Evolutionary conservation across 2,113 vertebrate species (phyloP).

Genomic region (Lanius collurio): DNA sequence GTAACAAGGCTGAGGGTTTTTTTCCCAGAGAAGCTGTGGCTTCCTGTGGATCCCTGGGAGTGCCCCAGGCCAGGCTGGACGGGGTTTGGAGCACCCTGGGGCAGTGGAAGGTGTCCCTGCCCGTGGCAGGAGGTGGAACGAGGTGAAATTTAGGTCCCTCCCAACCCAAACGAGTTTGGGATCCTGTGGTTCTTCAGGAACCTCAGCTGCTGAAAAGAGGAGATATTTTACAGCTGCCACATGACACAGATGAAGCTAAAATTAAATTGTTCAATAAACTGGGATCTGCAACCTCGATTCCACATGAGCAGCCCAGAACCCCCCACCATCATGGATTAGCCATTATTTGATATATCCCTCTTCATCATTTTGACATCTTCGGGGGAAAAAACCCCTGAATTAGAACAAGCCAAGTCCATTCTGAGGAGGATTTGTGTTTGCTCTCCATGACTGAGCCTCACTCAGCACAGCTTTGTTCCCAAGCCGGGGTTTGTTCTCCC

Average conservation of each 20-base stretch:
- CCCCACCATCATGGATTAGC: not conserved
- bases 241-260: not conserved
- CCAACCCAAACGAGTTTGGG: not conserved
- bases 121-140: fast-evolving
- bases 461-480: conserved; percentile 9
- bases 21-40: not conserved
- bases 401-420: not conserved
- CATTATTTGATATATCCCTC: not conserved
- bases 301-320: not conserved
- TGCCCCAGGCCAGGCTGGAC: not conserved
- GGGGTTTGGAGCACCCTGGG: not conserved
- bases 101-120: not conserved
- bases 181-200: not conserved
- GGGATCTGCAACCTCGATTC: not conserved
- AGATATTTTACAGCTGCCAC: not conserved
- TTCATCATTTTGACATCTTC: not conserved
- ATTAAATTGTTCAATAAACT: not conserved
- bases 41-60: not conserved
- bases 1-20: not conserved
- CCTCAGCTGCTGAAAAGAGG: not conserved
- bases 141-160: not conserved
- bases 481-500: not conserved
- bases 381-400: not conserved
- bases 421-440: not conserved
- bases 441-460: not conserved